Evolutionary conservation across 2,113 vertebrate genomes (phyloP).

Genomic region (Pygoscelis antarcticus): DNA sequence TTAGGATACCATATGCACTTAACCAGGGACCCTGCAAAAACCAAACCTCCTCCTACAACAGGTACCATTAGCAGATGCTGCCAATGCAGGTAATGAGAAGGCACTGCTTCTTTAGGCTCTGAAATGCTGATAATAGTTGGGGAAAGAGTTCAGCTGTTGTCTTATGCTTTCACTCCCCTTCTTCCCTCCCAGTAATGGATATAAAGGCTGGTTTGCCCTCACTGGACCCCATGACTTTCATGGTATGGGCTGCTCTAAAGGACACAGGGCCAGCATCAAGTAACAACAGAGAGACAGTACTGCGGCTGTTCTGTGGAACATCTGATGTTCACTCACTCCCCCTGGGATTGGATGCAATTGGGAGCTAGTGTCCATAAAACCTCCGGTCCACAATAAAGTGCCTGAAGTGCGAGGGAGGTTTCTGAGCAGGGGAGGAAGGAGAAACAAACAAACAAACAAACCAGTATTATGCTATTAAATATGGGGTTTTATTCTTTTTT

Average conservation of each 20-base stretch:
- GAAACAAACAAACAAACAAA: not conserved
- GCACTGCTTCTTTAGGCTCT: not conserved
- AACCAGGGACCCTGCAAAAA: not conserved
- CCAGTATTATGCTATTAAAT: not conserved
- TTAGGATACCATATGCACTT: not conserved
- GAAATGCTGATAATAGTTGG: not conserved
- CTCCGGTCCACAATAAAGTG: not conserved
- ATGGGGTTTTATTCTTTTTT: not conserved
- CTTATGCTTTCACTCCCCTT: not conserved
- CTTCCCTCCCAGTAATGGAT: not conserved
- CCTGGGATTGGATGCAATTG: rapidly evolving
- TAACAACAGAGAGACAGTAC: not conserved
- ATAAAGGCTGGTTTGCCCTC: not conserved
- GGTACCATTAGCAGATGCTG: not conserved
- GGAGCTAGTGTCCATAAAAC: not conserved
- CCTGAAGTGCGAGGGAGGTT: not conserved
- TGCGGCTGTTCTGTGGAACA: not conserved
- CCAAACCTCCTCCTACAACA: not conserved
- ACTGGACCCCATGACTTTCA: not conserved
- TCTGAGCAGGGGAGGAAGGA: not conserved
- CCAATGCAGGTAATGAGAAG: not conserved
- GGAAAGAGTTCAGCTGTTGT: not conserved
- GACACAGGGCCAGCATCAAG: not conserved
- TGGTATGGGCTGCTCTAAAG: not conserved
- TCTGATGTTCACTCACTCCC: not conserved